Evolutionary conservation across 2,888 invertebrate species (phyloP).

Genomic region (Amphipoea lucens): DNA sequence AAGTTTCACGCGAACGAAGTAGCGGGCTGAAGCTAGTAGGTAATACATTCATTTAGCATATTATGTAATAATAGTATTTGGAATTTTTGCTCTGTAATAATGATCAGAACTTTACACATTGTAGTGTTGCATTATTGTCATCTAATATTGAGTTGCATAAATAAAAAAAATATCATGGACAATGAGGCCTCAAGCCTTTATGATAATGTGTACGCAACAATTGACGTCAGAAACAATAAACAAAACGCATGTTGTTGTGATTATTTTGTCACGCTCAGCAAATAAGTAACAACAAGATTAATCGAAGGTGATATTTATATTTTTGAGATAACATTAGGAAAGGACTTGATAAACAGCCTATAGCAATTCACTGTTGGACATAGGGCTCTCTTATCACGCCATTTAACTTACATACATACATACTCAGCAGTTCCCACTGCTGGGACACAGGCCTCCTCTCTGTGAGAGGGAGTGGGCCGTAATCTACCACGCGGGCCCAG

Average conservation of each 20-base stretch:
- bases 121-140: too few species aligned
- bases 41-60: background rate
- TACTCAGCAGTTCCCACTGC: too few species aligned
- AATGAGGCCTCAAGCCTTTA: too few species aligned
- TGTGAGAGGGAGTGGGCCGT: too few species aligned
- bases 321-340: background rate
- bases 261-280: conserved; percentile 17
- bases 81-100: background rate
- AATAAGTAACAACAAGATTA: conserved; percentile 5
- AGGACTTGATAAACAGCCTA: background rate
- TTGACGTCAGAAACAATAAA: conserved; percentile 37
- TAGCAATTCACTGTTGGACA: background rate
- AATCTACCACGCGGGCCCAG: too few species aligned
- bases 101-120: background rate
- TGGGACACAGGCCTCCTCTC: too few species aligned
- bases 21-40: too few species aligned
- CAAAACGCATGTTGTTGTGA: conserved; percentile 7
- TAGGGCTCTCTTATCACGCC: background rate
- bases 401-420: background rate
- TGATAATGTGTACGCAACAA: conserved; percentile 12
- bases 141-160: too few species aligned
- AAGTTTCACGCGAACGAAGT: too few species aligned
- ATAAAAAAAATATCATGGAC: too few species aligned
- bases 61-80: background rate
- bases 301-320: background rate